Conservation (phyloP, 2,888 invertebrate genomes). For the Elysia crispata region DNA sequence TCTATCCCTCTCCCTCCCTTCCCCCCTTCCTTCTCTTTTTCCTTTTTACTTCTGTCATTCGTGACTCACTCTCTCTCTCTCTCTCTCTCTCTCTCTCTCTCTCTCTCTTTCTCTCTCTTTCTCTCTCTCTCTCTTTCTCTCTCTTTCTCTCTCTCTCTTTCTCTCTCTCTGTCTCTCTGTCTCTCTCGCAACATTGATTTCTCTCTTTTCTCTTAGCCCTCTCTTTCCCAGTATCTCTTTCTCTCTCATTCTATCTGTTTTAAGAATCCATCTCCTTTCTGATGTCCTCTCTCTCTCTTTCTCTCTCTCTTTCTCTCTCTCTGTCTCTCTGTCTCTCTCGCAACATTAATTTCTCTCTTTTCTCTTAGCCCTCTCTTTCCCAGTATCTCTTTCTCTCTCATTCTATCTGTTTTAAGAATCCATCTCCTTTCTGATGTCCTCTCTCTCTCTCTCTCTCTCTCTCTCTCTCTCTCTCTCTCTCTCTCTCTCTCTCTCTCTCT, state of each 20-base stretch:
- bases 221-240: slow-evolving; percentile 23
- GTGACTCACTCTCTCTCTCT: slow-evolving; percentile 30
- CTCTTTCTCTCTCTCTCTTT: not conserved
- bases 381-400: slow-evolving; percentile 7
- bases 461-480: slow-evolving; percentile 11
- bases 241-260: not conserved
- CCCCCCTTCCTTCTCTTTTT: slow-evolving; percentile 33
- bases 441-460: slow-evolving; percentile 15
- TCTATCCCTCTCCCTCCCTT: no score
- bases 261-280: not conserved
- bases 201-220: not conserved
- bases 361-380: not conserved
- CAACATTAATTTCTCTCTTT: slow-evolving; percentile 14
- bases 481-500: slow-evolving; percentile 3
- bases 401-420: not conserved
- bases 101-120: slow-evolving; percentile 36
- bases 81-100: slow-evolving; percentile 35
- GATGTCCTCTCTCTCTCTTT: not conserved
- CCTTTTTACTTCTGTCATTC: slow-evolving; percentile 5
- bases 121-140: slow-evolving; percentile 22
- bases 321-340: slow-evolving; percentile 32
- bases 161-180: slow-evolving; percentile 21
- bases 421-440: not conserved
- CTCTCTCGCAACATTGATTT: slow-evolving; percentile 16
- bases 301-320: slow-evolving; percentile 27